Conservation (phyloP, 2,797 vertebrate genomes). For the Bovichtus diacanthus region DNA sequence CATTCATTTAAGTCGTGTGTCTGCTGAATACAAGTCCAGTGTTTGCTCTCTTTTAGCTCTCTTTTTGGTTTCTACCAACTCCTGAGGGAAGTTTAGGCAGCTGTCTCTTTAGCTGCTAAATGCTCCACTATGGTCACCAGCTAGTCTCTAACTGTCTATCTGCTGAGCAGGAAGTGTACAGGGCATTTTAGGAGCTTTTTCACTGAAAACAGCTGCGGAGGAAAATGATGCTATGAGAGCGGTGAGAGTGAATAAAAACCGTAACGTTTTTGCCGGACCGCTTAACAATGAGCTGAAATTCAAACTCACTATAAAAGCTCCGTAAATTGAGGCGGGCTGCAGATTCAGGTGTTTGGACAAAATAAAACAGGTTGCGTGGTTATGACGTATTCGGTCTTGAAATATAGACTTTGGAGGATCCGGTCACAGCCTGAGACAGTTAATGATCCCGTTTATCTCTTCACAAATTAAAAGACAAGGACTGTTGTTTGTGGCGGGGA, state of each 20-base stretch:
- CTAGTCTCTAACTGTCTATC: no score
- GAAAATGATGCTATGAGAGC: no score
- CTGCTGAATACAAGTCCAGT: neutral
- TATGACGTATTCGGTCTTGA: neutral
- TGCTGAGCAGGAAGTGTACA: no score
- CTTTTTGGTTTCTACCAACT: no score
- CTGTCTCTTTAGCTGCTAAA: neutral
- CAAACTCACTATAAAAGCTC: no score
- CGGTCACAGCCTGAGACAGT: neutral
- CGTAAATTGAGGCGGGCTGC: no score
- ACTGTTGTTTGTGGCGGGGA: no score
- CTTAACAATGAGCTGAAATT: neutral
- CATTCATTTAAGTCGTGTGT: neutral
- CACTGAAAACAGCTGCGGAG: neutral
- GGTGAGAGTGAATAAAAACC: no score
- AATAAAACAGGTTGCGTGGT: no score
- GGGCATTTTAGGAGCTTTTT: neutral
- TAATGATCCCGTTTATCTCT: neutral
- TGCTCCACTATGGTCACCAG: neutral
- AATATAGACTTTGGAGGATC: neutral
- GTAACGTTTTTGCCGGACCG: no score
- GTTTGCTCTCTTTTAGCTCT: no score
- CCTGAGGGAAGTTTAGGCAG: neutral
- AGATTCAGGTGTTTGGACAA: neutral
- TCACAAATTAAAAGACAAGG: neutral